Conservation (phyloP, 2,797 vertebrate genomes). For the Pipistrellus nathusii region DNA sequence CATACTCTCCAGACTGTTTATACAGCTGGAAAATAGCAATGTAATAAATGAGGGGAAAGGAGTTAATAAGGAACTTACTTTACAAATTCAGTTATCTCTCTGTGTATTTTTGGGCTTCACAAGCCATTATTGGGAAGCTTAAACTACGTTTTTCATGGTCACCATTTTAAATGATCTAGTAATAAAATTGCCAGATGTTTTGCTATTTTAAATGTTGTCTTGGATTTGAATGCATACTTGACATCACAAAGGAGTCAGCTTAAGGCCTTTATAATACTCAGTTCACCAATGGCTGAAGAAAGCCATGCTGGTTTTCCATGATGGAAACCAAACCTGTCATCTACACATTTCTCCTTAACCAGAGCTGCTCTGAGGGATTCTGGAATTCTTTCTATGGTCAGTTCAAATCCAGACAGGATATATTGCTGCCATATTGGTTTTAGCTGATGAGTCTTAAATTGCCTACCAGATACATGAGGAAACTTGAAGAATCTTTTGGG, state of each 20-base stretch:
- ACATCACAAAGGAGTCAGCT: conserved; percentile 77
- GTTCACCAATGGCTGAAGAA: conserved; percentile 73
- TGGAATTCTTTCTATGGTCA: conserved; percentile 75
- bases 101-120: conserved; percentile 80
- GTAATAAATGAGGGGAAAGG: conserved; percentile 83
- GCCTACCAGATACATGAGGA: not conserved
- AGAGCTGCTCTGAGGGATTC: conserved; percentile 65
- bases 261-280: conserved; percentile 80
- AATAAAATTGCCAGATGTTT: conserved; percentile 79
- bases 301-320: conserved; percentile 75
- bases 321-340: conserved; percentile 71
- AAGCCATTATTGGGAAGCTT: conserved; percentile 76
- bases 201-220: conserved; percentile 79
- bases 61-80: conserved; percentile 85
- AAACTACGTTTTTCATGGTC: conserved; percentile 77
- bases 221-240: conserved; percentile 79
- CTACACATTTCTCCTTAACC: conserved; percentile 56
- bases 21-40: conserved; percentile 87
- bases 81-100: conserved; percentile 82
- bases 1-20: conserved; percentile 87
- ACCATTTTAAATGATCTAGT: conserved; percentile 78
- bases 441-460: conserved; percentile 50
- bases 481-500: not conserved
- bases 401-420: conserved; percentile 65
- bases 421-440: conserved; percentile 57